Base-by-base conservation (phyloP, 2,113 vertebrate genomes). In the Austrofundulus limnaeus region DNA sequence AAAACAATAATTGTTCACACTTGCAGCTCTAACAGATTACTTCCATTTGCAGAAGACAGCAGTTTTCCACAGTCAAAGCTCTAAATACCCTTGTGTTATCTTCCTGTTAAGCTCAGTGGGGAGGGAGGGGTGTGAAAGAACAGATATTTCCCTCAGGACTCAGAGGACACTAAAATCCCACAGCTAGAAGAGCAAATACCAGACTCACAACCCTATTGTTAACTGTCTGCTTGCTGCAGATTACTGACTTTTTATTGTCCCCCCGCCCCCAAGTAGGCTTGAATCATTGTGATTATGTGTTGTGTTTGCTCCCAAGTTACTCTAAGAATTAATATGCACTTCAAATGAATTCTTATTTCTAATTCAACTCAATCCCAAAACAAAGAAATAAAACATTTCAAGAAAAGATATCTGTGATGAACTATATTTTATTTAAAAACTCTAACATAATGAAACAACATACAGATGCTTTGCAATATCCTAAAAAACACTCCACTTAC, bases 401-500 rank as follows among this genome's bases (percentile, higher is more conserved):
- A 34, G 8, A 10, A 34, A 34, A 34, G 7, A 28, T 9, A 34
- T 9, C 6, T 34, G 4, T 34, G 10, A 34, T 34, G 31, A 34
- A 11, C 43, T 20, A 11, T 20, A 11, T 11, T 46, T 46, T 20
- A 11, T 46, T 20, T 11, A 38, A 54, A 54, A 19, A 17, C 19
- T 1, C 0, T 37, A 43, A 24, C 2, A 25, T 48, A 66, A 38
- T 20, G 1, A 43, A 45, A 47, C 13, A 51, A 45, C 52, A 24
- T 17, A 25, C 37, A 19, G 9, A 47, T 13, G 13, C 4, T 56
- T 61, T 70, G 16, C 53, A 49, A 55, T 56, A 20, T n/a, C 11
- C 4, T 43, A 17, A 0, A n/a, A 63, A 20, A 62, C 37, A 20
- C 23, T 31, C 25, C 8, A 63, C 0, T 62, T 15, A 65, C 15